Evolutionary conservation across 1,140 invertebrate species (phyloP), one percentile per base, ranked within the genome.

Genomic region (Nephila pilipes): DNA sequence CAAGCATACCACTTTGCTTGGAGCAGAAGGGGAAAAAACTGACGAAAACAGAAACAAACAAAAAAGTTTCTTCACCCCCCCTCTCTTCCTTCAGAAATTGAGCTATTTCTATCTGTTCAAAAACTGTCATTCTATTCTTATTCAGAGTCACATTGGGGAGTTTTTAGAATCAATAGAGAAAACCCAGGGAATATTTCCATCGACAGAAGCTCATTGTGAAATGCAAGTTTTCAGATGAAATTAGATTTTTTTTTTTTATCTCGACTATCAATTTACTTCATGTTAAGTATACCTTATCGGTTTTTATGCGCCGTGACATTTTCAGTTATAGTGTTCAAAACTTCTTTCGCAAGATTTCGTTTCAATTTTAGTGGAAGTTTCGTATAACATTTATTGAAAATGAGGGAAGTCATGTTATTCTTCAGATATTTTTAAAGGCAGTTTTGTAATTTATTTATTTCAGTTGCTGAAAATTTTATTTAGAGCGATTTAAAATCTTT

Each of bases 101-200:
- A 36, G 25, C 69, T 32, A 36, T 75, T 75, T 36, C 29, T 29
- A 75, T 75, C 69, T 32, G 36, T 75, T 75, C 29, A 29, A 36
- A 32, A 75, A 14, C 29, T 75, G 69, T 75, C 69, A 36, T 75
- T 75, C 69, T 75, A 75, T 75, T 75, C 69, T 36, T 75, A 16
- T 12, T 36, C 69, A 32, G 16, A 32, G 69, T 29, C 65, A 29
- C 14, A 29, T 60, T 60, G 16, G n/a, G 20, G 63, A 75, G 16
- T 32, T 75, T 75, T 75, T 32, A 16, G 69, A 75, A 75, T 75
- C 69, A 75, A 75, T 75, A 18, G 63, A 65, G 63, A 29, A 65
- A n/a, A 65, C 65, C 12, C 3, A 4, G 16, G 25, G 16, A 25
- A 65, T 22, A 65, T 65, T 65, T 65, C 22, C 22, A 29, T 18